Evolutionary conservation across 2,113 vertebrate species (phyloP), one percentile per base, ranked within the genome.

Genomic region (Marcusenius ussheri): DNA sequence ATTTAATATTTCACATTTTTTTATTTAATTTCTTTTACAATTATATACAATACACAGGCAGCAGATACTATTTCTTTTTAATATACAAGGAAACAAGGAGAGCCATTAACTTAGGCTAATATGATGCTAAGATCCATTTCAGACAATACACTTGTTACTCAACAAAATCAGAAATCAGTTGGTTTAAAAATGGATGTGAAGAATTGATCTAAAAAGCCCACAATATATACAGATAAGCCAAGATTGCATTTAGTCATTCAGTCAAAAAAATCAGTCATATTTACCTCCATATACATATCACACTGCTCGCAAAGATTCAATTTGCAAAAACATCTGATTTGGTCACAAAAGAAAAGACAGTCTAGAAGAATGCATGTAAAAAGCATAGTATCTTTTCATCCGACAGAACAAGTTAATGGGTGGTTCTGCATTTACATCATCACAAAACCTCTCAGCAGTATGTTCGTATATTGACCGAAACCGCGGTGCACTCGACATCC

Each of bases 1-100:
- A 91, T 93, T 94, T 92, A 91, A 92, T 93, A 90, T 93, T 96
- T 96, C 94, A 96, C 91, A 94, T 95, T 94, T 94, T 94, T 95
- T 93, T 94, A 93, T 93, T 83, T 88, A 87, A 93, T 94, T 94
- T 93, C 93, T 95, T 96, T 96, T 96, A 96, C 95, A 96, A 95
- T 94, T 96, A 96, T 96, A 95, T 96, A 96, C 96, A 96, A 96
- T 96, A 94, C 96, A 96, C 96, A 96, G 95, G 95, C 93, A 96
- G 95, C 95, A 95, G 95, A 95, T 95, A 92, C 94, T 95, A 94
- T 94, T 94, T 86, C 70, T 89, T 96, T 94, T 94, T 93, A 95
- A 94, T 93, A 91, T 95, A 93, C 93, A 95, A 93, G 93, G 94
- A 95, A 92, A 95, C 93, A 86, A 94, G 92, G 93, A 91, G 93